Conservation (phyloP, 2,888 invertebrate species). For the Didymodactylos carnosus region DNA sequence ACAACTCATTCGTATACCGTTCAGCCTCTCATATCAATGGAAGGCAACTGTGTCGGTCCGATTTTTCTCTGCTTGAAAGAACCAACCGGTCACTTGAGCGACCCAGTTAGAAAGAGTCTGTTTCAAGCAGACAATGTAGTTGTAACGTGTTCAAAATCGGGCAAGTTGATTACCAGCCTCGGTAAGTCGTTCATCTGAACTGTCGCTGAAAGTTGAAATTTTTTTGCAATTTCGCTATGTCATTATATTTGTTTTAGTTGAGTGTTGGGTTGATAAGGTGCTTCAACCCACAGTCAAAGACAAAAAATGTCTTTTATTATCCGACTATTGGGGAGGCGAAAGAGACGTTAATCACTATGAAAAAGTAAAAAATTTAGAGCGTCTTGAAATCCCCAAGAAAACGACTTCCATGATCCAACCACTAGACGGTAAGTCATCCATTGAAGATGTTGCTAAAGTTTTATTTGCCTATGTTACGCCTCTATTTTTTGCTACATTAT, state of each 20-base stretch:
- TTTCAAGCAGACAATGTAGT: too few relatives aligned
- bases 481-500: too few relatives aligned
- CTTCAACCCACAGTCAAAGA: not conserved
- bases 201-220: too few relatives aligned
- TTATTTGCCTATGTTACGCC: too few relatives aligned
- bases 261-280: not conserved
- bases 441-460: too few relatives aligned
- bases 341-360: not conserved
- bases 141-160: too few relatives aligned
- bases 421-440: too few relatives aligned
- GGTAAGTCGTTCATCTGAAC: too few relatives aligned
- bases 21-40: not conserved
- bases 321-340: not conserved
- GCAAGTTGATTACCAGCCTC: too few relatives aligned
- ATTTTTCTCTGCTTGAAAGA: not conserved
- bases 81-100: not conserved
- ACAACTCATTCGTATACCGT: not conserved
- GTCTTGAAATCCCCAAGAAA: not conserved
- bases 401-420: not conserved
- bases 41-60: not conserved
- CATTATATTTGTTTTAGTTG: too few relatives aligned
- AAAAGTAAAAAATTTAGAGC: not conserved
- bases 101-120: too few relatives aligned
- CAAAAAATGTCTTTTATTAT: not conserved
- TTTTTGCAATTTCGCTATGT: too few relatives aligned